Conservation (phyloP, 1,140 invertebrate genomes). For the Cyclargus thomasi region DNA sequence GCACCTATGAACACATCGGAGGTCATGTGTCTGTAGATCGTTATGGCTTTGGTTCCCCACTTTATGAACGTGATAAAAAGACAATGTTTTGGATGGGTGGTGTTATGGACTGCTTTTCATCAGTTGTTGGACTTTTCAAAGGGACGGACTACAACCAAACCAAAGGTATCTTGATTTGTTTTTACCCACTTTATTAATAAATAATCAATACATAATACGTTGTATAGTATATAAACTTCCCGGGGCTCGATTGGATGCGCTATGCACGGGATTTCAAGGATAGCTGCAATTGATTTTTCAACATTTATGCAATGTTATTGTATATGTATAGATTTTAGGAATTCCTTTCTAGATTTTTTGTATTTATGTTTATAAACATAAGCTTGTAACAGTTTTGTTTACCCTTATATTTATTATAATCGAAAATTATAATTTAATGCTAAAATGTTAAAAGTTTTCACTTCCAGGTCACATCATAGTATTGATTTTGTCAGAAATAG, state of each 20-base stretch:
- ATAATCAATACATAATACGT: conserved; percentile 4
- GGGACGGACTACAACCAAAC: conserved; percentile 31
- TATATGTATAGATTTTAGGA: neutral
- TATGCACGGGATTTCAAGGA: neutral
- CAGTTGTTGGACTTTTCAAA: conserved; percentile 41
- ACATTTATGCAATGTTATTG: neutral
- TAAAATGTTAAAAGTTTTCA: neutral
- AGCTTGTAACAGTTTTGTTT: neutral
- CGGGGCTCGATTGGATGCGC: conserved; percentile 23
- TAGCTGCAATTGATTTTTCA: neutral
- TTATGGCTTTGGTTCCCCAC: conserved; percentile 25
- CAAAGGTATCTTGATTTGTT: conserved; percentile 38
- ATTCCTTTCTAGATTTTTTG: neutral
- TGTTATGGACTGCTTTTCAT: conserved; percentile 51
- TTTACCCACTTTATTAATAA: conserved; percentile 17
- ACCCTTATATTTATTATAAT: neutral
- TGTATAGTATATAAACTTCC: conserved; percentile 28
- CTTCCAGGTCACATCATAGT: neutral
- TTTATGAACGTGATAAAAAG: conserved; percentile 42
- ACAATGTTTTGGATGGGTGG: conserved; percentile 47
- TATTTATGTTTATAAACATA: neutral
- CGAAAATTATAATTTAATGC: neutral
- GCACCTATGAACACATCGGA: conserved; percentile 7
- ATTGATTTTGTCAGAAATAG: neutral
- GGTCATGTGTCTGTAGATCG: conserved; percentile 24